phyloP scores from a whole-genome alignment of 2,797 vertebrate species.

The Crotalus adamanteus region DNA sequence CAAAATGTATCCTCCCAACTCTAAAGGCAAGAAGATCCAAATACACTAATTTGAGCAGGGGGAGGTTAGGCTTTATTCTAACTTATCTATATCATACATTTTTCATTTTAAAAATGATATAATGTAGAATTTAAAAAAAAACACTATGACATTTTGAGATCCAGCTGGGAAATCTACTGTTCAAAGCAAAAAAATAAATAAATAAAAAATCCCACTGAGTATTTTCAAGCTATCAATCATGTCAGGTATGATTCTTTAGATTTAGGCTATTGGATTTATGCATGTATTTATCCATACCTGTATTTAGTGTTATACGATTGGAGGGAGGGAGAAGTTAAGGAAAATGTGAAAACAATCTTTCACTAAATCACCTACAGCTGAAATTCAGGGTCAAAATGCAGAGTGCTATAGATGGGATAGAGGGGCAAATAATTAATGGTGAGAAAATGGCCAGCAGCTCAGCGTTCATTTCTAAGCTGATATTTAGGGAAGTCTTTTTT shows the following conservation, averaged over 20 bases:
- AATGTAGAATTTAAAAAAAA: not conserved
- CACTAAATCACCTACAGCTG: not conserved
- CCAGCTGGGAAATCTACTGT: not conserved
- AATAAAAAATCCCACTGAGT: not conserved
- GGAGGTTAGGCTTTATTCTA: not conserved
- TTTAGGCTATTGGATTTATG: not conserved
- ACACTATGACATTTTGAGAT: not conserved
- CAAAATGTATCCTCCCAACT: not conserved
- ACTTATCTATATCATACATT: not conserved
- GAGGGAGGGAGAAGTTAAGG: not conserved
- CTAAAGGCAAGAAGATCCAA: not conserved
- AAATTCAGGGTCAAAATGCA: not conserved
- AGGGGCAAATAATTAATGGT: not conserved
- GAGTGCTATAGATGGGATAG: not conserved
- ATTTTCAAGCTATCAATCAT: not conserved
- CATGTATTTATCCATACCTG: not conserved
- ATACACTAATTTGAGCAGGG: not conserved
- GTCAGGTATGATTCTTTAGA: not conserved
- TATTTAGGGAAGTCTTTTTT: not conserved
- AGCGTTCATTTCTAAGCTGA: not conserved
- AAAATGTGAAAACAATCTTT: not conserved
- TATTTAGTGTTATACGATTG: not conserved
- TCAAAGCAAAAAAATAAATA: not conserved
- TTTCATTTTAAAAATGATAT: not conserved
- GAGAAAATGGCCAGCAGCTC: not conserved